These are phyloP conservation scores for Ellobium chinense DNA, from an alignment of 2,888 invertebrate species.

Conservation along the genomic window DNA sequence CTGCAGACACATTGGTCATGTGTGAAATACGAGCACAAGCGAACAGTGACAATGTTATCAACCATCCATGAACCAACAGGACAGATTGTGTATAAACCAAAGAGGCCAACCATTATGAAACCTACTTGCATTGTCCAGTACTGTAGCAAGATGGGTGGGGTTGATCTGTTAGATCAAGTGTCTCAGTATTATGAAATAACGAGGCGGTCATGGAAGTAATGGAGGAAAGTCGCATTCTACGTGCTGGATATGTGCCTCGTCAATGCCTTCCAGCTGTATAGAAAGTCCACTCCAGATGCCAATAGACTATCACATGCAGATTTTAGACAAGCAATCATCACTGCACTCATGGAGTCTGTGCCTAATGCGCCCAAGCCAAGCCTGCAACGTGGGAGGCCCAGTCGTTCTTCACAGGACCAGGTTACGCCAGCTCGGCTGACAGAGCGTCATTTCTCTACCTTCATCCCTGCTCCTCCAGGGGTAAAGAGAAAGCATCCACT, in stretches of 20 bases:
- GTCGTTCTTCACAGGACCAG: not conserved
- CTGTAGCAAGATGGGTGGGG: slow-evolving; percentile 22
- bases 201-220: not conserved
- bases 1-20: too few species aligned
- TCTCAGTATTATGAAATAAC: slow-evolving; percentile 2
- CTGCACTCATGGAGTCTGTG: not conserved
- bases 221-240: slow-evolving; percentile 4
- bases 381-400: not conserved
- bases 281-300: not conserved
- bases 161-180: slow-evolving; percentile 11
- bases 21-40: slow-evolving; percentile 1
- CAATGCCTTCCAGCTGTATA: not conserved
- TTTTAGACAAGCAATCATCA: not conserved
- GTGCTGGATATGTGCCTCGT: slow-evolving; percentile 1
- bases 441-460: not conserved
- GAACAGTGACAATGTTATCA: not conserved
- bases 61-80: not conserved
- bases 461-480: not conserved
- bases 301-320: not conserved
- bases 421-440: not conserved
- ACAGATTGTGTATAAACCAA: not conserved
- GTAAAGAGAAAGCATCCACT: slow-evolving; percentile 1
- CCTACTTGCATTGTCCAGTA: slow-evolving; percentile 1
- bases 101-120: not conserved
- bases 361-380: not conserved